Conservation (phyloP, 2,113 vertebrate species). For the Podarcis cretensis region DNA sequence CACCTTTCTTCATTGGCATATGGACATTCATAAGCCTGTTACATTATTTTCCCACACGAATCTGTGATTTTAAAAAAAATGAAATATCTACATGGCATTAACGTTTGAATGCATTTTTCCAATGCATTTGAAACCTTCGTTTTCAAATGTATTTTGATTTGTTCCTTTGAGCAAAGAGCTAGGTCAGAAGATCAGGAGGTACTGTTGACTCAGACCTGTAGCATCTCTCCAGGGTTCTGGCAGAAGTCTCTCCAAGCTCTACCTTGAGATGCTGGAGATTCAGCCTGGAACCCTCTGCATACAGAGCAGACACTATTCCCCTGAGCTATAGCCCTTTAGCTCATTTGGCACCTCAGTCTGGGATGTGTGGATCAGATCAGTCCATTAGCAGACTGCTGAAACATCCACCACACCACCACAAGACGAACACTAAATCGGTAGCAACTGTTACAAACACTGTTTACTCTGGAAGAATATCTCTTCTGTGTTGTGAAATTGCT, state of each 20-base stretch:
- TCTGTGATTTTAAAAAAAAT: not conserved
- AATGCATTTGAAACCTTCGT: not conserved
- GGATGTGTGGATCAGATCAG: not conserved
- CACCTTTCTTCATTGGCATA: not conserved
- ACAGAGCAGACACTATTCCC: too few relatives aligned
- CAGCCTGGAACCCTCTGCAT: too few relatives aligned
- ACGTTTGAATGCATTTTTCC: not conserved
- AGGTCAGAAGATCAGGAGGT: too few relatives aligned
- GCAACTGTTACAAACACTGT: not conserved
- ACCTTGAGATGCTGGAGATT: too few relatives aligned
- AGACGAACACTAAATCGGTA: not conserved
- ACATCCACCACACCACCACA: not conserved
- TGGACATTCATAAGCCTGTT: not conserved
- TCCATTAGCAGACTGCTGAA: not conserved
- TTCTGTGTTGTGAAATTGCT: too few relatives aligned
- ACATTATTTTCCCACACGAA: not conserved
- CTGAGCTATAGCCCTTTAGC: too few relatives aligned
- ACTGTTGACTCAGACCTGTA: too few relatives aligned
- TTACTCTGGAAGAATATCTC: not conserved
- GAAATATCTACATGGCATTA: not conserved
- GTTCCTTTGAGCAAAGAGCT: not conserved
- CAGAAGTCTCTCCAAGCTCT: too few relatives aligned
- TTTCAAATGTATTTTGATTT: not conserved
- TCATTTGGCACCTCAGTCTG: not conserved
- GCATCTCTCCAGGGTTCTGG: too few relatives aligned